A percentile compares a stretch with the other conserved stretches of the same genome.
Conservation (phyloP, 2,113 vertebrate genomes). For the Boleophthalmus pectinirostris region DNA sequence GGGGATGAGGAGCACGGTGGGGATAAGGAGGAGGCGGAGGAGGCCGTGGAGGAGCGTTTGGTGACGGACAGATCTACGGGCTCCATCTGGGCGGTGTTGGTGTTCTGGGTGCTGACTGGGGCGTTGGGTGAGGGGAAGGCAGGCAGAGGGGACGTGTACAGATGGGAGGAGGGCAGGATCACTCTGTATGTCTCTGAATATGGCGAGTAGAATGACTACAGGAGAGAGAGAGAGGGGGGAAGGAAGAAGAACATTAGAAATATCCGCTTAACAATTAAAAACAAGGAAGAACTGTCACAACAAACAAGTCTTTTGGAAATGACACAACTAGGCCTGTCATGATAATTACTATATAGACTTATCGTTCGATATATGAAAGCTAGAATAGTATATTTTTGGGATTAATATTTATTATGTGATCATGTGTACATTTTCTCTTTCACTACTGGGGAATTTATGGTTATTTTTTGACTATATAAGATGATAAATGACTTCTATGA, state of each 20-base stretch:
- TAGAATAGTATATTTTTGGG: no score
- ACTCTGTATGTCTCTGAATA: constrained; percentile 66
- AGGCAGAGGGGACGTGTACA: constrained; percentile 58
- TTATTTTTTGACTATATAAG: no score
- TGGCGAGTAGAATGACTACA: constrained; percentile 63
- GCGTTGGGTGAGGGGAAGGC: constrained; percentile 47
- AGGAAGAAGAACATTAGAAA: constrained; percentile 49
- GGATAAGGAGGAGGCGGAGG: constrained; percentile 74
- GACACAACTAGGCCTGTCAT: no score
- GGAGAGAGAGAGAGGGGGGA: constrained; percentile 44
- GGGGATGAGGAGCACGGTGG: constrained; percentile 81
- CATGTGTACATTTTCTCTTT: no score
- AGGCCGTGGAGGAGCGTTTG: constrained; percentile 83
- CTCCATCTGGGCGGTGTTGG: constrained; percentile 81
- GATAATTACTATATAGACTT: no score
- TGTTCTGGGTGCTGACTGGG: constrained; percentile 74
- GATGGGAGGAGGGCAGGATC: constrained; percentile 66
- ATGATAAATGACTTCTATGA: no score
- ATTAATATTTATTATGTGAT: no score
- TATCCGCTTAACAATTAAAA: constrained; percentile 44
- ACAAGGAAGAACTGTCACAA: constrained; percentile 58
- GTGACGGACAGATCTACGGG: constrained; percentile 94
- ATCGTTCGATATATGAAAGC: no score
- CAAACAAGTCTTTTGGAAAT: background rate
- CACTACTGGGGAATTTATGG: no score